Evolutionary conservation across 2,888 invertebrate genomes (phyloP).

Genomic region (Stegophylla sp.): DNA sequence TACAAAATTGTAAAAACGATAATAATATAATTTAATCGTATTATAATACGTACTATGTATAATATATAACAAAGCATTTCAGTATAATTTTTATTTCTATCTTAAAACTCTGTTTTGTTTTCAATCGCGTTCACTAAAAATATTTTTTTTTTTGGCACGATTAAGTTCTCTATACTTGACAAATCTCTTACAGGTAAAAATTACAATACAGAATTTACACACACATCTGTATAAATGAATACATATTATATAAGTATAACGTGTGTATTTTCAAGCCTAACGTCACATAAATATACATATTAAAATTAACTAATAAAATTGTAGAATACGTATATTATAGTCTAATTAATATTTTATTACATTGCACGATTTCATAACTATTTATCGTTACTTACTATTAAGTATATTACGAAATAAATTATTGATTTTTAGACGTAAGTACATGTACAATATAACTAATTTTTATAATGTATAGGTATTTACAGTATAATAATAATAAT

Average conservation of each 20-base stretch:
- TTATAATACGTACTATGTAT: not conserved
- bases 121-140: not conserved
- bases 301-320: conserved; percentile 10
- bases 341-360: conserved; percentile 32
- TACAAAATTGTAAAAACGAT: not conserved
- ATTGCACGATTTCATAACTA: conserved; percentile 37
- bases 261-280: not conserved
- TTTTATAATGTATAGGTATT: not conserved
- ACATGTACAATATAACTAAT: conserved; percentile 22
- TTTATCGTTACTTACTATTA: conserved; percentile 1
- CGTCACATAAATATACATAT: not conserved
- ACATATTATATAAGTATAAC: too few species aligned
- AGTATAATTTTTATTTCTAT: conserved; percentile 10
- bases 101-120: not conserved
- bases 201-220: not conserved
- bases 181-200: not conserved
- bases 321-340: not conserved
- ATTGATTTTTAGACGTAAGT: conserved; percentile 14
- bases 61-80: conserved; percentile 22
- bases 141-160: conserved; percentile 48
- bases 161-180: not conserved
- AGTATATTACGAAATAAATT: conserved; percentile 21
- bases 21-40: not conserved
- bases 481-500: conserved; percentile 20
- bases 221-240: not conserved